Base-by-base conservation (phyloP, 2,888 invertebrate genomes). In the Callosobruchus maculatus region DNA sequence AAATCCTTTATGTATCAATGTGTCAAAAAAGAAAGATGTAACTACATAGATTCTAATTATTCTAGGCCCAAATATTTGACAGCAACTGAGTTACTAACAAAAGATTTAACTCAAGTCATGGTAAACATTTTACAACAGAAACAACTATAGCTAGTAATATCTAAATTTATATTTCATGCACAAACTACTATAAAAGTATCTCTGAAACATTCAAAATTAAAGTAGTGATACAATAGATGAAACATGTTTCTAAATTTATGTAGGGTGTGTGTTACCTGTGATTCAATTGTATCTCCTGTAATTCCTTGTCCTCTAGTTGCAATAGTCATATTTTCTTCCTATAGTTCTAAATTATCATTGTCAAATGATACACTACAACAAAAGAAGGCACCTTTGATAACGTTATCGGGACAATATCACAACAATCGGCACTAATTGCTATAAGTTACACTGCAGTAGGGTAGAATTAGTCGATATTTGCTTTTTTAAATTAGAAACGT, bases 241-340 rank as follows among this genome's bases (percentile, higher is more conserved):
- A 13, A 49, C 49, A 49, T 49, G 49, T 49, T 49, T 30, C 9
- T 49, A 26, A 26, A 26, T 49, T 1, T 18, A 49, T 49, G 26
- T 49, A 13, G 13, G 49, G 49, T n/a, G n/a, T 30, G 68, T 75
- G 77, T 80, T 82, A 86, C 87, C 83, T 86, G 86, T 77, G 81
- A 81, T 79, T 90, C 91, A 78, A 90, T 88, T 83, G 89, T 89
- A 83, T 91, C 90, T 82, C 89, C 88, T 79, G 89, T 88, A 79
- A 89, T 88, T 83, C 89, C 89, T 86, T 91, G 90, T 85, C 90
- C 90, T 87, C 90, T 89, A 75, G 90, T 90, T 85, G 90, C 90
- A 85, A 91, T 91, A 84, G 91, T 91, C 91, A 91, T 91, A 85
- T 86, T 88, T n/a, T 86, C 79, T 77, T 79, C 70, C 79, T 77